phyloP scores from a whole-genome alignment of 2,113 vertebrate species.

The Coptodon rendalli region DNA sequence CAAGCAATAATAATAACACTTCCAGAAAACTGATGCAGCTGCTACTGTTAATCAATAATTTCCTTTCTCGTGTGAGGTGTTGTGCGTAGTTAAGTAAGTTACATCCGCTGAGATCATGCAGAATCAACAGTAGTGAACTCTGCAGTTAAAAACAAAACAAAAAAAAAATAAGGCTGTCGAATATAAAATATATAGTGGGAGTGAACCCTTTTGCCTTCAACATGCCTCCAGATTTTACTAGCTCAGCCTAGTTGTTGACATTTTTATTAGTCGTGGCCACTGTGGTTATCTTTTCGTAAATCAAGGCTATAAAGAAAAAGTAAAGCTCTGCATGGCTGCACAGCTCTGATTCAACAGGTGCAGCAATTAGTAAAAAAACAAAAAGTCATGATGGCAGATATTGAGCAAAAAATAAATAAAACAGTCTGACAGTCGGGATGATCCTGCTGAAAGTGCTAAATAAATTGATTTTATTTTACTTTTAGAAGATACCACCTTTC shows the following conservation, averaged over 20 bases:
- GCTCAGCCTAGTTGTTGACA: neutral
- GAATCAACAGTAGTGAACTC: neutral
- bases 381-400: neutral
- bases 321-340: neutral
- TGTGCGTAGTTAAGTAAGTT: neutral
- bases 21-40: neutral
- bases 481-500: rapidly evolving
- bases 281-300: neutral
- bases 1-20: neutral
- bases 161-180: neutral
- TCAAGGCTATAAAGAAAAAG: neutral
- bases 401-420: neutral
- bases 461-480: neutral
- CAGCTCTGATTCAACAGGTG: neutral
- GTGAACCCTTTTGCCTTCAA: neutral
- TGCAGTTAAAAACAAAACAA: neutral
- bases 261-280: neutral
- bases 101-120: neutral
- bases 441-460: neutral
- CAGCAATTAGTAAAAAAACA: neutral
- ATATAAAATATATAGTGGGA: neutral
- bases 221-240: neutral
- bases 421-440: rapidly evolving
- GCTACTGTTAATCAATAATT: neutral
- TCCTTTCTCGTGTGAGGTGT: neutral